A percentile compares a stretch with the other conserved stretches of the same genome.
These are phyloP conservation scores for Pycnonotus jocosus DNA, from an alignment of 2,113 vertebrate species.

Conservation along the genomic window DNA sequence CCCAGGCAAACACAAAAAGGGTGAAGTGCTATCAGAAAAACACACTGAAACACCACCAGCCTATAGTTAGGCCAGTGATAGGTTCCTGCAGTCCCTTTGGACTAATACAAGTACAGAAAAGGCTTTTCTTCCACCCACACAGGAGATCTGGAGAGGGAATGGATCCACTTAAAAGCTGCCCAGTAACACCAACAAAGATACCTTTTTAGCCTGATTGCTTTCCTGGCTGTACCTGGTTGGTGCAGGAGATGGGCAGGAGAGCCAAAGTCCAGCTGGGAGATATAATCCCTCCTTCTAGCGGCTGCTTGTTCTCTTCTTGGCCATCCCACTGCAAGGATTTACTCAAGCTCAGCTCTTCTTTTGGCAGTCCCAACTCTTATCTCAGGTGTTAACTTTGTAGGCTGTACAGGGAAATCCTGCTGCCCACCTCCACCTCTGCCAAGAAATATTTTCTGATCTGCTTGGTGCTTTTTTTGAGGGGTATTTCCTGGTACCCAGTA, in stretches of 20 bases:
- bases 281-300: neutral
- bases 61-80: neutral
- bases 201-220: neutral
- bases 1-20: neutral
- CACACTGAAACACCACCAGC: neutral
- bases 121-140: neutral
- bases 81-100: neutral
- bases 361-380: neutral
- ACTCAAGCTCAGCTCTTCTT: neutral
- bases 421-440: neutral
- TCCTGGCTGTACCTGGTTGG: neutral
- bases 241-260: neutral
- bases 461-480: neutral
- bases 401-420: neutral
- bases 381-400: neutral
- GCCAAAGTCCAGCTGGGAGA: neutral
- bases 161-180: neutral
- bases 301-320: neutral
- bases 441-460: neutral
- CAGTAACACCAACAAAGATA: neutral
- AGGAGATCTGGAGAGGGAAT: neutral
- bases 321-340: neutral
- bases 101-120: neutral
- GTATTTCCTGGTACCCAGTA: neutral
- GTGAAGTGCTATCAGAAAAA: conserved; percentile 9